Conservation (phyloP, 2,113 vertebrate genomes). For the Larimichthys crocea region DNA sequence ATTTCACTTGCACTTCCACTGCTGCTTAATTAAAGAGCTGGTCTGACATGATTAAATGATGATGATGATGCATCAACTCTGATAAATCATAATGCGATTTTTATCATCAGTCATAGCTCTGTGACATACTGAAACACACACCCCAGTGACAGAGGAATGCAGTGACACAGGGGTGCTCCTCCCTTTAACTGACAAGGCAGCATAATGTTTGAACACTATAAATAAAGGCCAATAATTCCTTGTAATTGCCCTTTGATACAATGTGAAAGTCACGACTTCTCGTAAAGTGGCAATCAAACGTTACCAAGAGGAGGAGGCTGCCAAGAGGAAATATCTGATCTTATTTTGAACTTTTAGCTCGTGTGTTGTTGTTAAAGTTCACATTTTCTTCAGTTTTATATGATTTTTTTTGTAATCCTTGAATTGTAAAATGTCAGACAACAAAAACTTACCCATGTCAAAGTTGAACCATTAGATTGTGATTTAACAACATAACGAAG, state of each 20-base stretch:
- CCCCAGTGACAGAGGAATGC: slow-evolving; percentile 65
- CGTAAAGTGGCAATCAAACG: background rate
- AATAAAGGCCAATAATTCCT: background rate
- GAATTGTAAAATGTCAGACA: background rate
- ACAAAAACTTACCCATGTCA: background rate
- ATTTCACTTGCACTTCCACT: background rate
- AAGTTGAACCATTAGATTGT: background rate
- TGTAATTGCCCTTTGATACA: slow-evolving; percentile 16
- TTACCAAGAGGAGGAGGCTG: background rate
- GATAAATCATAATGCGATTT: background rate
- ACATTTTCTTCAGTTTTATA: background rate
- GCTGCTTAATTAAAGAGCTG: background rate
- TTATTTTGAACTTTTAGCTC: background rate
- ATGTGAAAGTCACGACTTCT: background rate
- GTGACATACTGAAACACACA: slow-evolving; percentile 22
- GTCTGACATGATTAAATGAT: background rate
- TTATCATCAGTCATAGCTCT: background rate
- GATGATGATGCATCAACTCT: background rate
- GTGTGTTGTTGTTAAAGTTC: background rate
- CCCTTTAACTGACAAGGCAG: slow-evolving; percentile 35
- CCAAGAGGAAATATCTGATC: background rate
- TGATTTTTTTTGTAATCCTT: background rate
- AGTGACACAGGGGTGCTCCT: slow-evolving; percentile 54
- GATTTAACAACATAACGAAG: background rate
- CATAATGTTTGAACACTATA: background rate